Evolutionary conservation across 2,797 vertebrate species (phyloP).

Genomic region (Alca torda): DNA sequence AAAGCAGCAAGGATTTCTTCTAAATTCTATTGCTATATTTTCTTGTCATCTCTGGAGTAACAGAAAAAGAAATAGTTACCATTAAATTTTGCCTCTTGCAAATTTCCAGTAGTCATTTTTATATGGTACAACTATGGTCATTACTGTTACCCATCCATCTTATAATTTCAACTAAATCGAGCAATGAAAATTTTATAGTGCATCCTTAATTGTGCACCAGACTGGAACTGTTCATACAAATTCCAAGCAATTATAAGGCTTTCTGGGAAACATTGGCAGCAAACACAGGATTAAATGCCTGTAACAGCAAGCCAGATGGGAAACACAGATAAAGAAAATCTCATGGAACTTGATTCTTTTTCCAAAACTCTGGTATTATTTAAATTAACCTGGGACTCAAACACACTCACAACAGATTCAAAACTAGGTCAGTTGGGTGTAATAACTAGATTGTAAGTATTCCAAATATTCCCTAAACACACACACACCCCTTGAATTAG

Average conservation of each 20-base stretch:
- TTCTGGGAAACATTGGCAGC: constrained; percentile 79
- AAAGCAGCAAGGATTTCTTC: background rate
- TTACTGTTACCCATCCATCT: constrained; percentile 73
- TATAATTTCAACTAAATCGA: constrained; percentile 78
- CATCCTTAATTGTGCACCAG: constrained; percentile 79
- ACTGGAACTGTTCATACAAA: constrained; percentile 81
- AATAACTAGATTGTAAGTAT: constrained; percentile 10
- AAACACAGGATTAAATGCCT: constrained; percentile 75
- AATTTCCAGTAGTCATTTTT: constrained; percentile 64
- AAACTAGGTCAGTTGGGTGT: constrained; percentile 26
- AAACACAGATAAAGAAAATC: constrained; percentile 76
- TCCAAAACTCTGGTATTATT: constrained; percentile 47
- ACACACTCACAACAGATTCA: constrained; percentile 22
- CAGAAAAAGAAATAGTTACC: constrained; percentile 25
- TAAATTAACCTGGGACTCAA: constrained; percentile 55
- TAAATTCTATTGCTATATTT: background rate
- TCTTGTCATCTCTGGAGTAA: background rate
- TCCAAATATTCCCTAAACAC: background rate
- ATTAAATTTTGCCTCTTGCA: background rate
- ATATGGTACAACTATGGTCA: constrained; percentile 46
- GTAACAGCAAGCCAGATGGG: constrained; percentile 76
- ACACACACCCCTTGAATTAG: background rate
- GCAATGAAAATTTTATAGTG: constrained; percentile 81
- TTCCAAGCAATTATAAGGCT: constrained; percentile 80
- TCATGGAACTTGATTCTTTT: constrained; percentile 66